Conservation (phyloP, 1,140 invertebrate genomes). For the Aphaenogaster ashmeadi region DNA sequence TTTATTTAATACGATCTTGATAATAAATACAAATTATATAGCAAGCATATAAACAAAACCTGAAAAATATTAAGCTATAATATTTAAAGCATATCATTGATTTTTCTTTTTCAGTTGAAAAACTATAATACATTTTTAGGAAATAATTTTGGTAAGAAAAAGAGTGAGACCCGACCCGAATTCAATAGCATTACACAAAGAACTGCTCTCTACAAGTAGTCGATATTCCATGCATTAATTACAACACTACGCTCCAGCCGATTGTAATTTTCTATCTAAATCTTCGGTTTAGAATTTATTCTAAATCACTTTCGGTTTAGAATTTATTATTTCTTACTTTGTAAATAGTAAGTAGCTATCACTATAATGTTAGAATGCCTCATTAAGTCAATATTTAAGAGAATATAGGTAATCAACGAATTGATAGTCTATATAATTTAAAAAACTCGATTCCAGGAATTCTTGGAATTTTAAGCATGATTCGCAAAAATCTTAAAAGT, state of each 20-base stretch:
- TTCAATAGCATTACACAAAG: not conserved
- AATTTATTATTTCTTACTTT: constrained; percentile 7
- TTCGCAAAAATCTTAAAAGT: not conserved
- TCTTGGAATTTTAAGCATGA: not conserved
- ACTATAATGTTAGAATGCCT: not conserved
- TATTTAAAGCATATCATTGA: not conserved
- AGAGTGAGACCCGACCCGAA: constrained; percentile 32
- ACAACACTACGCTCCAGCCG: not conserved
- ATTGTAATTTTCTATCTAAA: not conserved
- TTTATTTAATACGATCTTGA: constrained; percentile 20
- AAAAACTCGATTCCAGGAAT: not conserved
- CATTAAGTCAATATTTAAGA: not conserved
- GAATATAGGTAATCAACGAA: not conserved
- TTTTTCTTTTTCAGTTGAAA: not conserved
- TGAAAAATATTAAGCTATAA: not conserved
- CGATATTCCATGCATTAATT: not conserved
- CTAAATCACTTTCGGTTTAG: not conserved
- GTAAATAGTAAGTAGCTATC: not conserved
- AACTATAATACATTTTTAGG: constrained; percentile 54
- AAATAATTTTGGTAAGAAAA: constrained; percentile 11
- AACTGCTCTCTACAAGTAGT: not conserved
- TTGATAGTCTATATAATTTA: not conserved
- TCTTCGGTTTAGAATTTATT: not conserved
- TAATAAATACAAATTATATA: constrained; percentile 18
- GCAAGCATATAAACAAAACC: not conserved